Evolutionary conservation across 2,113 vertebrate genomes (phyloP).

Genomic region (Notechis scutatus): DNA sequence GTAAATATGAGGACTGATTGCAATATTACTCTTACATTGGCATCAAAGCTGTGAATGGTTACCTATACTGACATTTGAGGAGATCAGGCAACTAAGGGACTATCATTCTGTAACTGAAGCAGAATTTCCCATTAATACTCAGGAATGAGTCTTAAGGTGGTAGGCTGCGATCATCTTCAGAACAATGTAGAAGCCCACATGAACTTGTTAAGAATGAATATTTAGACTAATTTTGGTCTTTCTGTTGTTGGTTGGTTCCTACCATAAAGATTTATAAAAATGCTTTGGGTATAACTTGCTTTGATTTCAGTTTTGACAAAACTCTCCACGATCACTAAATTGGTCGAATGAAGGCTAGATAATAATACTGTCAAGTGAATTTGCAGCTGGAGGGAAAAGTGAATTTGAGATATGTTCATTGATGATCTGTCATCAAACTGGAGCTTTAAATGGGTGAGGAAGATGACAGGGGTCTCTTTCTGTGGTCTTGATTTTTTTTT

Average conservation of each 20-base stretch:
- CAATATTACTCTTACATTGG: not conserved
- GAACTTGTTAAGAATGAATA: not conserved
- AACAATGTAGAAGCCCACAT: not conserved
- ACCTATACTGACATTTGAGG: not conserved
- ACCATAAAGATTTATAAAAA: not conserved
- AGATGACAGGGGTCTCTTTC: not conserved
- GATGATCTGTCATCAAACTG: not conserved
- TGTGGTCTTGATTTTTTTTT: not conserved
- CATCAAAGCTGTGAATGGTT: not conserved
- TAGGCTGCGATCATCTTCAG: not conserved
- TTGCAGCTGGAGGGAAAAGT: not conserved
- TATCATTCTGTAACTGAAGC: not conserved
- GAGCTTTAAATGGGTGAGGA: not conserved
- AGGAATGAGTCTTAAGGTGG: not conserved
- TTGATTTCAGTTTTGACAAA: not conserved
- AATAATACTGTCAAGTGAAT: not conserved
- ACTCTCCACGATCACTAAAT: not conserved
- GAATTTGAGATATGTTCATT: not conserved
- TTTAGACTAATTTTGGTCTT: not conserved
- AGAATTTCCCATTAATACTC: not conserved
- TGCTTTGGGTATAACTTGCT: not conserved
- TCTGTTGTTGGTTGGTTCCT: not conserved
- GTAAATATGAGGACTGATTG: not conserved
- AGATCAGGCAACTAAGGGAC: not conserved
- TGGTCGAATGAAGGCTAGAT: not conserved